Conservation (phyloP, 2,888 invertebrate species). For the Cheilosia urbana region DNA sequence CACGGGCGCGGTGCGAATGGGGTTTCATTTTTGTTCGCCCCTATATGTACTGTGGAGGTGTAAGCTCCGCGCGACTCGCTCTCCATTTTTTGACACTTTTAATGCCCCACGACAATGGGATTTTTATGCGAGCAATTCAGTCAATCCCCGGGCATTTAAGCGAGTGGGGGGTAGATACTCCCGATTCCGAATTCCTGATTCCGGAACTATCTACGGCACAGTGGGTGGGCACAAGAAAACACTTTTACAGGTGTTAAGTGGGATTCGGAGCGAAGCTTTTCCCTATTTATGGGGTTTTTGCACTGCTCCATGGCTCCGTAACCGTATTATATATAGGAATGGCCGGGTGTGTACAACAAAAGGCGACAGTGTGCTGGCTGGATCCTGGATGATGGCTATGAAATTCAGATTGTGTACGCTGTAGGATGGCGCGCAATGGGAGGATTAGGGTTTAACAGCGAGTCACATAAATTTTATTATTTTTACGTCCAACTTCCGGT, state of each 20-base stretch:
- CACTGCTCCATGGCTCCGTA: slow-evolving; percentile 42
- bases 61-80: slow-evolving; percentile 43
- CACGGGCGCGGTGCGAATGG: slow-evolving; percentile 10
- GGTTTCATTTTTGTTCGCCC: slow-evolving; percentile 22
- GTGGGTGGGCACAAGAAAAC: slow-evolving; percentile 70
- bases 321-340: not conserved
- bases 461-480: slow-evolving; percentile 73
- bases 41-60: not conserved
- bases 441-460: slow-evolving; percentile 68
- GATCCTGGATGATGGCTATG: slow-evolving; percentile 52
- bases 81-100: slow-evolving; percentile 72
- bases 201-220: slow-evolving; percentile 61
- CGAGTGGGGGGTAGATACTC: slow-evolving; percentile 13
- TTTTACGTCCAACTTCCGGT: slow-evolving; percentile 70
- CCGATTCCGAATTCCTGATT: slow-evolving; percentile 6
- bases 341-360: slow-evolving; percentile 21
- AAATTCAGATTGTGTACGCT: slow-evolving; percentile 63
- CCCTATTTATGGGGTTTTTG: slow-evolving; percentile 74
- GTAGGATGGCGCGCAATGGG: slow-evolving; percentile 43
- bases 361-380: not conserved
- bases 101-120: slow-evolving; percentile 72
- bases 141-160: slow-evolving; percentile 71
- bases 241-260: slow-evolving; percentile 75
- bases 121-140: slow-evolving; percentile 74
- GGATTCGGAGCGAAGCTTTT: slow-evolving; percentile 65